Evolutionary conservation across 2,888 invertebrate species (phyloP).

Genomic region (Agonopterix heracliana): DNA sequence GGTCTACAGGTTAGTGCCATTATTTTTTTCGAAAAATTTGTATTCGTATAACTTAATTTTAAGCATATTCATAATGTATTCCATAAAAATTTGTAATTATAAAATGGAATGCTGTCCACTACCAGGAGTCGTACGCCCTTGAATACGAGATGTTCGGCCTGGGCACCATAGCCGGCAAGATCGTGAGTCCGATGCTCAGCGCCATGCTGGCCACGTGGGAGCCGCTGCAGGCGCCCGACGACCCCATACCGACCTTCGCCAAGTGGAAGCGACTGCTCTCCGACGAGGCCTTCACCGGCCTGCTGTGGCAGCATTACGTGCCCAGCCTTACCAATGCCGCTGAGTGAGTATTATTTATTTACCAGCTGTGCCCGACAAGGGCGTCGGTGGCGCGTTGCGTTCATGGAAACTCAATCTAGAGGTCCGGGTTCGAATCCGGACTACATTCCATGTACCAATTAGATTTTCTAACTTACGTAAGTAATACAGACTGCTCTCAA

Average conservation of each 20-base stretch:
- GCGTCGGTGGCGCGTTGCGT: too few relatives aligned
- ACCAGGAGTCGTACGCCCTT: slow-evolving; percentile 43
- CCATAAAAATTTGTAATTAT: background rate
- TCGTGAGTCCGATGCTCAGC: slow-evolving; percentile 89
- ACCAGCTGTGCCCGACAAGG: too few relatives aligned
- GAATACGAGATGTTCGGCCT: slow-evolving; percentile 92
- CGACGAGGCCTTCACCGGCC: slow-evolving; percentile 84
- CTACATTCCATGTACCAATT: too few relatives aligned
- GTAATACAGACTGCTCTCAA: too few relatives aligned
- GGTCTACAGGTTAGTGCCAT: slow-evolving; percentile 46
- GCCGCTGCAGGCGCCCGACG: slow-evolving; percentile 81
- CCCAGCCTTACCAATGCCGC: slow-evolving; percentile 85
- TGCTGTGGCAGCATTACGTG: slow-evolving; percentile 94
- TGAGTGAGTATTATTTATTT: slow-evolving; percentile 72
- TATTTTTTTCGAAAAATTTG: background rate
- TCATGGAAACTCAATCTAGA: too few relatives aligned
- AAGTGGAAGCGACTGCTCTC: slow-evolving; percentile 83
- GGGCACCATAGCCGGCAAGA: slow-evolving; percentile 87
- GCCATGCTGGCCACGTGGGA: slow-evolving; percentile 86
- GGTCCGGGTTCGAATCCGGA: too few relatives aligned
- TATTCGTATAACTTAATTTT: too few relatives aligned
- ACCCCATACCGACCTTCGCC: slow-evolving; percentile 78
- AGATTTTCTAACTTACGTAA: too few relatives aligned
- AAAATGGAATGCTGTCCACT: too few relatives aligned
- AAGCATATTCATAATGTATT: too few relatives aligned